Base-by-base conservation (phyloP, 2,888 invertebrate genomes). In the Troides aeacus region DNA sequence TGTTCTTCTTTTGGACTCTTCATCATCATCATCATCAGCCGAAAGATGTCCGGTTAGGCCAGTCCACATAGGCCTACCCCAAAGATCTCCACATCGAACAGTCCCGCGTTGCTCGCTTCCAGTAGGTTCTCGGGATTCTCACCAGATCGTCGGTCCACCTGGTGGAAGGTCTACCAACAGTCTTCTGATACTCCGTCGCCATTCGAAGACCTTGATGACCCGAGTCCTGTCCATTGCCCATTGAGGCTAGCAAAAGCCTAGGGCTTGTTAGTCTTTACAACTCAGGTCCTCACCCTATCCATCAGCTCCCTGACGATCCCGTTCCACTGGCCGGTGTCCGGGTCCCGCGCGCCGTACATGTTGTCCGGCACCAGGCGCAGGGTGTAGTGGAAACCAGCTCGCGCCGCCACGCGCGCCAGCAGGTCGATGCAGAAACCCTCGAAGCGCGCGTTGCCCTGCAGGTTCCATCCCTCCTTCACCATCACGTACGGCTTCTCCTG, bases 341-440 rank as follows among this genome's bases (percentile, higher is more conserved):
- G 97, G 85, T 98, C 96, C 82, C 96, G 95, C 0, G 96, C 98
- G 0, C 98, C 98, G 80, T 98, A 98, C 95, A 97, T 97, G 77
- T 94, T 93, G 83, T 98, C 97, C 0, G 97, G 97, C 0, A 98
- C 97, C 62, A 98, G 90, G 62, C 96, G 93, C 74, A 98, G 95
- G 58, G 95, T 94, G 87, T 97, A 98, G 80, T 97, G 96, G 90
- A 98, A 98, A 21, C 97, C 97, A 1, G 97, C 97, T 80, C 97
- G 94, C 0, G 94, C 93, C 2, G 97, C 97, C 64, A 98, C 97
- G 78, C 95, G 94, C 75, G 96, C 96, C 56, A 98, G 93, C 69
- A 98, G 91, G 86, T 98, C 98, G 77, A 98, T 97, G 88, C 98
- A 98, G 93, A 98, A 98, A 0, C 98, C 98, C 79, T 98, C 97